Base-by-base conservation (phyloP, 35 echinoderm and acorn worm genomes). In the Apostichopus japonicus region DNA sequence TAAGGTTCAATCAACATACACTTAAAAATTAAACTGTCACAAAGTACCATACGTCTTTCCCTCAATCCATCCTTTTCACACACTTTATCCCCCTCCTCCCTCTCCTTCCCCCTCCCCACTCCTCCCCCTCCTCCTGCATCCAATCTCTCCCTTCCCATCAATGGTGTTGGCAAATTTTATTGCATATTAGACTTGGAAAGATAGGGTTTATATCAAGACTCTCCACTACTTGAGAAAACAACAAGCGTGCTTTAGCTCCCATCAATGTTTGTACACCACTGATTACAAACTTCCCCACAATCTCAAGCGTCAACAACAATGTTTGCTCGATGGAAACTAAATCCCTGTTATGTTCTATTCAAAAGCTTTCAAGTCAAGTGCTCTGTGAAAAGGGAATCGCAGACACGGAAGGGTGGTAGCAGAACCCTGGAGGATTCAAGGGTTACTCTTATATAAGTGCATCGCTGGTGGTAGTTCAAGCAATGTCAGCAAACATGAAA, bases 331-430 rank as follows among this genome's bases (percentile, higher is more conserved):
- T 83, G 79, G 54, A 83, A 83, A 55, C 79, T 21, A 55, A 83
- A 83, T 83, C 79, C 52, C 79, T 83, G 10, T 17, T 83, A 83
- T 83, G 79, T 83, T 52, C 51, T 83, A 54, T 83, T 83, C 79
- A 83, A 83, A 83, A 83, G 79, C 79, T 83, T 83, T 33, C 79
- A 83, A 83, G 33, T 83, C 79, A 54, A 79, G 24, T n/a, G 54
- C 25, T 15, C 15, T 83, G 14, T 83, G 51, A 10, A 54, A 10
- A 54, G 33, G 17, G 79, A 52, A 55, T 11, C 51, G 15, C 2
- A 55, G 51, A 83, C 54, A 0, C 33, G 17, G 52, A 2, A 24
- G 6, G 6, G 15, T 8, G 11, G 52, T 17, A 83, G n/a, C 5
- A 14, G 8, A 83, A 13, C 63, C 63, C 11, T 15, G 63, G 63